These are phyloP conservation scores for Heterodera schachtii DNA, from an alignment of 1,140 invertebrate species.

Conservation along the genomic window DNA sequence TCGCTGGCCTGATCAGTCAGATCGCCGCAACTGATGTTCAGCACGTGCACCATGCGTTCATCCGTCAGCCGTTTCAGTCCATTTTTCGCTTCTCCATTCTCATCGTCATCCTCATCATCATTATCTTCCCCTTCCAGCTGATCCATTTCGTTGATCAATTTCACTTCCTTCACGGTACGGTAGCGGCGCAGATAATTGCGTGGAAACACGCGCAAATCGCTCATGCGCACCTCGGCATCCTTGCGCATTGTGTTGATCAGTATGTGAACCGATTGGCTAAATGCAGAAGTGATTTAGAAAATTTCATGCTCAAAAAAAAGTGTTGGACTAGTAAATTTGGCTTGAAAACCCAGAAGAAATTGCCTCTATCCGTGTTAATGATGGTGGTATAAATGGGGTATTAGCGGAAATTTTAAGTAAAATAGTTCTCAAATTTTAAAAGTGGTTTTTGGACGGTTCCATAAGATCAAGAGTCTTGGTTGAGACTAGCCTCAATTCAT, in stretches of 20 bases:
- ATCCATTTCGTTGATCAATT: constrained; percentile 10
- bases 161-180: constrained; percentile 19
- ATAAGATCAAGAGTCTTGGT: too few relatives aligned
- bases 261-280: constrained; percentile 19
- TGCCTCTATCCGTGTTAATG: too few relatives aligned
- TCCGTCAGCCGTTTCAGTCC: background rate
- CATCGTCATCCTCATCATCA: background rate
- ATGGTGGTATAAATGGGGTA: too few relatives aligned
- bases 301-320: too few relatives aligned
- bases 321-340: background rate
- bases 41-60: constrained; percentile 7
- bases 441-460: too few relatives aligned
- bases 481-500: too few relatives aligned
- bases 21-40: constrained; percentile 40
- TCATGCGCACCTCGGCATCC: constrained; percentile 11
- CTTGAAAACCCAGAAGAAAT: too few relatives aligned
- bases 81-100: background rate
- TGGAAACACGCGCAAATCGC: constrained; percentile 35
- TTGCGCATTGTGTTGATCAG: constrained; percentile 5
- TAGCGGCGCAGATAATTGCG: constrained; percentile 30
- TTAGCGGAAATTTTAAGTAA: too few relatives aligned
- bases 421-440: background rate
- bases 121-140: constrained; percentile 6
- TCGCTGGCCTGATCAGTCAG: constrained; percentile 27
- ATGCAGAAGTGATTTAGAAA: background rate